Base-by-base conservation (phyloP, 2,113 vertebrate species). In the Colius striatus region DNA sequence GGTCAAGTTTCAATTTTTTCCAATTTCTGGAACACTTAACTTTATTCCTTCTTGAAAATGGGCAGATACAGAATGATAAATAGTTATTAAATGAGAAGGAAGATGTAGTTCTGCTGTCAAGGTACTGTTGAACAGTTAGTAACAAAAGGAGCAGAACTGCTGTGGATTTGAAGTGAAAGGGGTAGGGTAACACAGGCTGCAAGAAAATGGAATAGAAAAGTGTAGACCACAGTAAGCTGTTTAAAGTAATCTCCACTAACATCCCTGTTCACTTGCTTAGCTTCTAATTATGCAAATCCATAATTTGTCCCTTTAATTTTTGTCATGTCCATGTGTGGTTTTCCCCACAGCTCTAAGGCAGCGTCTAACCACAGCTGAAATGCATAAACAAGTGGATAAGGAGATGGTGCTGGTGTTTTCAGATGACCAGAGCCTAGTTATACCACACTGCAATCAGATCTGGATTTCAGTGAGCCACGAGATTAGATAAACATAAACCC, bases 1-100 rank as follows among this genome's bases (percentile, higher is more conserved):
- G 98, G 98, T 98, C 98, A 98, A 95, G 97, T 98, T 98, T 98
- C 98, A 98, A 95, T 98, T 98, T 98, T 98, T 98, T 97, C 97
- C 96, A 97, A 97, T 98, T 98, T 98, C 98, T 97, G 95, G 97
- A 97, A 98, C 97, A 97, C 97, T 97, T 98, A 97, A 97, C 97
- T 98, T 98, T 97, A 97, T 91, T 98, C 96, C 96, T 97, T 98
- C 97, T 97, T 97, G 97, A 97, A 98, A 98, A 97, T 94, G 95
- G 97, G 97, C 96, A 98, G 97, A 96, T 97, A 97, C 96, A 67
- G 95, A 96, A 97, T 98, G 98, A 98, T 98, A 97, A 97, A 97
- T 97, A 97, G 97, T 97, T 98, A 97, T 98, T 98, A 98, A 98
- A 95, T 96, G 97, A 97, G 92, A 95, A 87, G 84, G 23, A 82